Conservation (phyloP, 1,140 invertebrate species). For the Zaprionus davidi region DNA sequence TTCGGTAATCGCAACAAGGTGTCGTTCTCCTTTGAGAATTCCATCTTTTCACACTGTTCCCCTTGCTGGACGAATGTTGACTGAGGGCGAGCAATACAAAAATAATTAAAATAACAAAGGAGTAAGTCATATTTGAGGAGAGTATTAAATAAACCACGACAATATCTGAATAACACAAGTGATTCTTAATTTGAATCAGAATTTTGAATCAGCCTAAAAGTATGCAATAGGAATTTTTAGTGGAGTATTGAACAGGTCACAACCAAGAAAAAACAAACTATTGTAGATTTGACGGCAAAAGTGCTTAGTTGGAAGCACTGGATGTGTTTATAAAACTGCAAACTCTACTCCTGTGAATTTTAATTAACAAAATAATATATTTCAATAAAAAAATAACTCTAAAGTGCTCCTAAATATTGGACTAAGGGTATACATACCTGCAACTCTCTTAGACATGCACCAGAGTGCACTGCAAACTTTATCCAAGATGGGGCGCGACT, state of each 20-base stretch:
- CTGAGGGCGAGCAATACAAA: background rate
- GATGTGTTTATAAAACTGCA: background rate
- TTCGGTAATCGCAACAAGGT: background rate
- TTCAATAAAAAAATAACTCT: constrained; percentile 56
- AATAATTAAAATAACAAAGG: background rate
- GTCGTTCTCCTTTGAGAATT: constrained; percentile 19
- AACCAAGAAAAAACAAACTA: too few species aligned
- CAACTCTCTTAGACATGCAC: constrained; percentile 45
- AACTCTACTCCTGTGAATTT: background rate
- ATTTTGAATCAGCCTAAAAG: background rate
- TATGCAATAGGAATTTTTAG: background rate
- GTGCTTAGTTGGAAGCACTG: too few species aligned
- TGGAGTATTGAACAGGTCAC: background rate
- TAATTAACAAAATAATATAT: background rate
- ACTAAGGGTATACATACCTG: constrained; percentile 32
- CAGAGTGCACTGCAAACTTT: constrained; percentile 19
- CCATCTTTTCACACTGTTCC: background rate
- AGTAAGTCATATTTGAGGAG: background rate
- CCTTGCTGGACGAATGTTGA: background rate
- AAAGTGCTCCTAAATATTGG: constrained; percentile 57
- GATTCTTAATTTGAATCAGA: background rate
- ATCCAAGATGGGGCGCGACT: constrained; percentile 17
- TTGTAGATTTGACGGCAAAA: too few species aligned
- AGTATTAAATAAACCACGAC: background rate
- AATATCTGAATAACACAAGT: background rate